A percentile compares a stretch with the other conserved stretches of the same genome.
Evolutionary conservation across 2,113 vertebrate genomes (phyloP).

Genomic region (Mungos mungo): DNA sequence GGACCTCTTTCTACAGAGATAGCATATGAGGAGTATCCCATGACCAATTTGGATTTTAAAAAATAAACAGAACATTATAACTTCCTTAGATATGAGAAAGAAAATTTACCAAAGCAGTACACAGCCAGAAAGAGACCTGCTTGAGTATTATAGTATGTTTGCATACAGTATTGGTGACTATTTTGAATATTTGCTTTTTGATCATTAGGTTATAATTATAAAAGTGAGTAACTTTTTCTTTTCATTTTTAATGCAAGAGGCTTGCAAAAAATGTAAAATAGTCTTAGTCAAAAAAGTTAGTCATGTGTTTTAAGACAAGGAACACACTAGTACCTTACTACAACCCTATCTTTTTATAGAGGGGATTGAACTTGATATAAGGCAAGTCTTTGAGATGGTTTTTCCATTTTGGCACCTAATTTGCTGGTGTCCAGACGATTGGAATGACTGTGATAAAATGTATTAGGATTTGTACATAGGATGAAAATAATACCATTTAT

Average conservation of each 20-base stretch:
- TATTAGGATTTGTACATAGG: background rate
- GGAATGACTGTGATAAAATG: background rate
- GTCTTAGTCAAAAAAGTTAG: background rate
- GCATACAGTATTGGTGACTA: background rate
- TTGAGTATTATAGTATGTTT: background rate
- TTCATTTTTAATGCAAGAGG: background rate
- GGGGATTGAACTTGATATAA: background rate
- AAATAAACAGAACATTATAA: background rate
- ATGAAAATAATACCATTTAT: background rate
- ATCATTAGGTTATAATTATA: background rate
- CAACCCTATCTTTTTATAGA: background rate
- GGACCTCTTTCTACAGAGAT: background rate
- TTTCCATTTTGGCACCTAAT: background rate
- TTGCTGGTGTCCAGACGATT: background rate
- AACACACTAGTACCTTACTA: background rate
- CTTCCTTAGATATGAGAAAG: background rate
- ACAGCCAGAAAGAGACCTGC: background rate
- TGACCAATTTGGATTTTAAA: background rate
- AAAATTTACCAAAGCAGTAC: background rate
- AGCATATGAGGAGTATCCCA: background rate
- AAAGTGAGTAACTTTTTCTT: background rate
- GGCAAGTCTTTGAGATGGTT: background rate
- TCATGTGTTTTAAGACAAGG: background rate
- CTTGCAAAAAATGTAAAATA: background rate
- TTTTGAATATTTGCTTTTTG: background rate